A percentile compares a stretch with the other conserved stretches of the same genome.
phyloP scores from a whole-genome alignment of 2,888 invertebrate genomes.

The Catotricha subobsoleta region DNA sequence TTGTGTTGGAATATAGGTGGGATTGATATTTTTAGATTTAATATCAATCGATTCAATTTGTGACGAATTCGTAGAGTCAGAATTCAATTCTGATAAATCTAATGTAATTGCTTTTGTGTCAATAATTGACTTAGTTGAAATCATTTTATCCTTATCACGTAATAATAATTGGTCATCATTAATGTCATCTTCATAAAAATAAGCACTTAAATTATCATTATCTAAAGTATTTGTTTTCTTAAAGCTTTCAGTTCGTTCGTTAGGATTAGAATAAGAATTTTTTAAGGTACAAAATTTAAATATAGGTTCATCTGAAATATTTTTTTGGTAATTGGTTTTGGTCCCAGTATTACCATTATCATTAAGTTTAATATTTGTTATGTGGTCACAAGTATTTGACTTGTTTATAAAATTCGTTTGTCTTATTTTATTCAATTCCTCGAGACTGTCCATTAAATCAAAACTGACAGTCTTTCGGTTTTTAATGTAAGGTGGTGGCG shows the following conservation, averaged over 20 bases:
- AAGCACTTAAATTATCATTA: slow-evolving; percentile 6
- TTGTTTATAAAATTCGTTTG: slow-evolving; percentile 3
- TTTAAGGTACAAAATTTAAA: slow-evolving; percentile 7
- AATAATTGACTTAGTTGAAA: neutral
- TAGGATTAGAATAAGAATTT: slow-evolving; percentile 3
- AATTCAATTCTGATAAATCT: slow-evolving; percentile 22
- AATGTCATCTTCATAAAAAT: slow-evolving; percentile 5
- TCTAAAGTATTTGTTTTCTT: slow-evolving; percentile 4
- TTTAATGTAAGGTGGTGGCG: slow-evolving; percentile 5
- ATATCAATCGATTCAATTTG: neutral
- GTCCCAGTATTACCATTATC: slow-evolving; percentile 4
- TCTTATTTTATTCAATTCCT: too few species aligned
- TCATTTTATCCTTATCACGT: neutral
- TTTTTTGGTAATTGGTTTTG: neutral
- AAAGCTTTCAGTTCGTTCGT: slow-evolving; percentile 6
- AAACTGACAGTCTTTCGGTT: slow-evolving; percentile 28
- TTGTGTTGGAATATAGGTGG: neutral
- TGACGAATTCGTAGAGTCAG: slow-evolving; percentile 7
- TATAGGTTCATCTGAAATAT: slow-evolving; percentile 5
- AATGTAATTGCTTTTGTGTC: slow-evolving; percentile 11
- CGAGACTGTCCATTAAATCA: slow-evolving; percentile 19
- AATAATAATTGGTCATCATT: slow-evolving; percentile 3
- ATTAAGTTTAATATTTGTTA: slow-evolving; percentile 3
- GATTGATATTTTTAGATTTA: neutral
- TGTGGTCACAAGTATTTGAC: slow-evolving; percentile 7